Conservation (phyloP, 2,888 invertebrate genomes). For the Pediacus dermestoides region DNA sequence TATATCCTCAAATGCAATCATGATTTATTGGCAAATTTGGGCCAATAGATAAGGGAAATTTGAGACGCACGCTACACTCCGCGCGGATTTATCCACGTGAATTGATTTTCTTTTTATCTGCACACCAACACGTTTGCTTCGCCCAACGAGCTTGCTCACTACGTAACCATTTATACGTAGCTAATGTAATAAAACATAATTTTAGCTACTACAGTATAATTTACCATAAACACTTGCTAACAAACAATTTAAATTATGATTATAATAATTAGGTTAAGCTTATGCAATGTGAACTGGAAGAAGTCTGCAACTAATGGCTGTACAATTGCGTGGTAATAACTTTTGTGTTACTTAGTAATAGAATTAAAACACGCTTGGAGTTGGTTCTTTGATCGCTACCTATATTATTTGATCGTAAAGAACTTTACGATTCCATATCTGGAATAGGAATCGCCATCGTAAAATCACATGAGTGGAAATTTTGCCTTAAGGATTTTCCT, state of each 20-base stretch:
- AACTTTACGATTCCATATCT: conserved; percentile 17
- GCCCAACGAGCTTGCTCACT: no score
- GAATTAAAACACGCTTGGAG: conserved; percentile 2
- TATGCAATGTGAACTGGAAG: no score
- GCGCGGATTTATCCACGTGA: conserved; percentile 27
- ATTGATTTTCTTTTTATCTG: no score
- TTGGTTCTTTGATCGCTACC: conserved; percentile 1
- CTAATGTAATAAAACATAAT: no score
- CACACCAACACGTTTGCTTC: no score
- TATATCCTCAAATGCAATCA: conserved; percentile 24
- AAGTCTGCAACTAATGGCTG: no score
- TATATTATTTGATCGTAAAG: conserved; percentile 18
- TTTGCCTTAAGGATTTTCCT: not conserved
- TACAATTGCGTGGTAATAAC: not conserved
- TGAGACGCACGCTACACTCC: conserved; percentile 19
- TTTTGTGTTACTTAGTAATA: conserved; percentile 1
- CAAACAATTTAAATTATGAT: no score
- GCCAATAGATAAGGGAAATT: conserved; percentile 28
- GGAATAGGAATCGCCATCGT: conserved; percentile 17
- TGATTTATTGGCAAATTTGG: conserved; percentile 35
- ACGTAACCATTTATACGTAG: no score
- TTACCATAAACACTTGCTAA: no score
- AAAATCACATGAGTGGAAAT: conserved; percentile 6
- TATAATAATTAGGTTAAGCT: no score
- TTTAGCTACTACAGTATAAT: no score